Base-by-base conservation (phyloP, 2,797 vertebrate genomes). In the Moxostoma hubbsi region DNA sequence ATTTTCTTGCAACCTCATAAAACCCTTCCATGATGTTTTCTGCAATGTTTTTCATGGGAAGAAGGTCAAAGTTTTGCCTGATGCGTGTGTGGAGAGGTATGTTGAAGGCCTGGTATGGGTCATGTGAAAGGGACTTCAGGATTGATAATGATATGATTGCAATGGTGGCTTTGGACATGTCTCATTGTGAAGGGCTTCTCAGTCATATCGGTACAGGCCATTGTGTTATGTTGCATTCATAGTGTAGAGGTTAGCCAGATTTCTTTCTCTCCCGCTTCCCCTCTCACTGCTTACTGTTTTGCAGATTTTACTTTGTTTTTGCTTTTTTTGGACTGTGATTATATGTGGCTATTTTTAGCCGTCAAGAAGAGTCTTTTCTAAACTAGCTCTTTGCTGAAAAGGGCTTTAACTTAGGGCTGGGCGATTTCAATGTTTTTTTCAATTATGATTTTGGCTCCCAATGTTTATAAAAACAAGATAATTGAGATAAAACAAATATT, bases 291-390 rank as follows among this genome's bases (percentile, higher is more conserved):
- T 67, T 49, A 71, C 79, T 77, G 24, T 75, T 71, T 68, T 83
- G 53, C 50, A 77, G 76, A 55, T 77, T 51, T 24, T 24, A 24
- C 24, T 24, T 77, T 66, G 55, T 59, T 51, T 66, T 61, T 15
- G 11, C 64, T 76, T 82, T 83, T 74, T 83, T 83, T 73, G 58
- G 82, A n/a, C 76, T 24, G 2, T n/a, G 79, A 78, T 81, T 75
- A 78, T 53, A 74, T 55, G 50, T 49, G 5, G 15, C 61, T 86
- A 82, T 84, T 83, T 69, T 63, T 57, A 67, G 73, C 57, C 16
- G 70, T 79, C 75, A 79, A 72, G 79, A 79, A 54, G 70, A 71
- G 68, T 59, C 64, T 82, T 66, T 81, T 81, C 45, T 72, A 59
- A 77, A 75, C 47, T 62, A 36, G 13, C 43, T 47, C 63, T 43